These are phyloP conservation scores for Poecile atricapillus DNA, from an alignment of 2,113 vertebrate genomes.

Conservation along the genomic window DNA sequence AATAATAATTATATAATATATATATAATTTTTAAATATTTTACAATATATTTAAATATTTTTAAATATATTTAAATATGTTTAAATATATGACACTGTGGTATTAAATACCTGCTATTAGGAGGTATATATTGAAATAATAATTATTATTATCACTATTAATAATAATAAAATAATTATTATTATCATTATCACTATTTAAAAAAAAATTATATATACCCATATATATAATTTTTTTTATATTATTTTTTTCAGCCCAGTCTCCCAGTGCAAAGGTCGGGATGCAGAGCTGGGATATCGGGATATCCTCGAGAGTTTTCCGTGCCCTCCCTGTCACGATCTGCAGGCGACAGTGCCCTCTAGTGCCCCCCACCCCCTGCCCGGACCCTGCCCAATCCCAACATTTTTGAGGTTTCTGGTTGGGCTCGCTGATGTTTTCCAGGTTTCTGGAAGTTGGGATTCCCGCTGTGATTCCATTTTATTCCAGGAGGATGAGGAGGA, in stretches of 20 bases:
- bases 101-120: background rate
- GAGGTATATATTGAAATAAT: too few species aligned
- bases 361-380: background rate
- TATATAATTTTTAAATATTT: too few species aligned
- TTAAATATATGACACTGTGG: background rate
- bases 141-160: background rate
- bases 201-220: too few species aligned
- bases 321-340: background rate
- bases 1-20: too few species aligned
- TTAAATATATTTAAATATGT: too few species aligned
- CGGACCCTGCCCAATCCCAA: rapidly evolving
- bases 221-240: too few species aligned
- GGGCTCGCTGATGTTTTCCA: background rate
- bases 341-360: slow-evolving; percentile 22
- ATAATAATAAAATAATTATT: too few species aligned
- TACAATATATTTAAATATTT: too few species aligned
- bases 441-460: too few species aligned
- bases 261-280: background rate
- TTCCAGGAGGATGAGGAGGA: background rate
- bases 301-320: rapidly evolving
- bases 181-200: background rate
- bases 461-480: background rate
- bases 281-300: background rate
- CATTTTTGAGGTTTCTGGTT: rapidly evolving
- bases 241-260: background rate